Percentiles rank a stretch among this genome's conserved stretches.
phyloP scores from a whole-genome alignment of 1,140 invertebrate genomes.

The Pantala flavescens region DNA sequence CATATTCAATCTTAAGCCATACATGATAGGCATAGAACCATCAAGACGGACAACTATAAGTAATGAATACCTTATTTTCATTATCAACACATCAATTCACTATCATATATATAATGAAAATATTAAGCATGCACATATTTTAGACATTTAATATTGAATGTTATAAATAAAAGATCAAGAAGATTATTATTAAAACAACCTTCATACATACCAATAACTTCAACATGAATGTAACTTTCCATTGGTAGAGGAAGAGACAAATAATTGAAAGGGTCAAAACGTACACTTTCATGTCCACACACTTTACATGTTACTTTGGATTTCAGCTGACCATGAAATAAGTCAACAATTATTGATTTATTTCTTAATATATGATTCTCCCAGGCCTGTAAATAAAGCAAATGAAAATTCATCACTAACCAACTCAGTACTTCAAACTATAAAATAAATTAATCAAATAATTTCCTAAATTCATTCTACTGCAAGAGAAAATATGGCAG shows the following conservation, averaged over 20 bases:
- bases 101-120: too few species aligned
- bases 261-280: slow-evolving; percentile 83
- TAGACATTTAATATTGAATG: too few species aligned
- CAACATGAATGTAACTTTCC: slow-evolving; percentile 60
- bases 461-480: too few species aligned
- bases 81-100: neutral
- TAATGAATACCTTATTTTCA: slow-evolving; percentile 11
- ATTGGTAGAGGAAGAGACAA: slow-evolving; percentile 76
- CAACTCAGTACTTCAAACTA: slow-evolving; percentile 22
- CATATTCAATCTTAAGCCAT: slow-evolving; percentile 66
- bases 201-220: slow-evolving; percentile 51
- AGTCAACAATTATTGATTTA: slow-evolving; percentile 75
- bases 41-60: slow-evolving; percentile 60
- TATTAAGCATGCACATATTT: neutral
- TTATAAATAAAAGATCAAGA: too few species aligned
- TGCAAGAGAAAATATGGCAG: neutral
- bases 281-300: slow-evolving; percentile 67
- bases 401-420: slow-evolving; percentile 18
- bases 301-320: slow-evolving; percentile 67
- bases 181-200: too few species aligned
- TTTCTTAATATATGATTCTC: slow-evolving; percentile 63
- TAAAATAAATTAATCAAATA: too few species aligned
- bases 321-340: slow-evolving; percentile 84
- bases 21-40: slow-evolving; percentile 68
- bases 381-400: slow-evolving; percentile 48